Conservation (phyloP, 2,113 vertebrate genomes). For the Pelecanoides urinatrix region DNA sequence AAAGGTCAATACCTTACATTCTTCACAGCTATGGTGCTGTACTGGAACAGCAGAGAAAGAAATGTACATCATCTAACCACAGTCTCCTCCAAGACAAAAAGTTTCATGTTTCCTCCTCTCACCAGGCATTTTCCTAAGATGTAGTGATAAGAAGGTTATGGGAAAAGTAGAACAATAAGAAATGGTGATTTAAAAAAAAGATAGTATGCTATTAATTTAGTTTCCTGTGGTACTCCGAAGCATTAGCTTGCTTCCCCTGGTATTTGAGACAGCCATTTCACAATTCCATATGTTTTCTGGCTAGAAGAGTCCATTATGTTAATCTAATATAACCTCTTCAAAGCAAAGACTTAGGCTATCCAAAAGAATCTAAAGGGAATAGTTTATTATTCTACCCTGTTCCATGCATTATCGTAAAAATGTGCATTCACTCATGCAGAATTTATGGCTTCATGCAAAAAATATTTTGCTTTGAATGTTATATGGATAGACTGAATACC, state of each 20-base stretch:
- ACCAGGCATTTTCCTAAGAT: neutral
- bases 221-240: neutral
- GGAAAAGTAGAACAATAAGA: neutral
- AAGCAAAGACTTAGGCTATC: neutral
- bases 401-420: neutral
- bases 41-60: neutral
- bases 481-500: neutral
- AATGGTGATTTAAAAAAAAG: neutral
- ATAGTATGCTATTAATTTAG: neutral
- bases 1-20: neutral
- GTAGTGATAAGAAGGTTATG: neutral
- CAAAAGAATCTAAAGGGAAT: neutral
- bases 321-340: neutral
- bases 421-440: neutral
- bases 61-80: neutral
- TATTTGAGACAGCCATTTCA: neutral
- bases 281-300: neutral
- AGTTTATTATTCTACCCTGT: neutral
- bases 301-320: neutral
- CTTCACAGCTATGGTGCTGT: neutral
- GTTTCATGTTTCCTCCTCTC: neutral
- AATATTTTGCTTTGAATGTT: neutral
- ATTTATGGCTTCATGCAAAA: neutral
- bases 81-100: neutral
- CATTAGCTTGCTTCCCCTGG: neutral